Evolutionary conservation across 1,140 invertebrate species (phyloP).

Genomic region (Cheumatopsyche charites): DNA sequence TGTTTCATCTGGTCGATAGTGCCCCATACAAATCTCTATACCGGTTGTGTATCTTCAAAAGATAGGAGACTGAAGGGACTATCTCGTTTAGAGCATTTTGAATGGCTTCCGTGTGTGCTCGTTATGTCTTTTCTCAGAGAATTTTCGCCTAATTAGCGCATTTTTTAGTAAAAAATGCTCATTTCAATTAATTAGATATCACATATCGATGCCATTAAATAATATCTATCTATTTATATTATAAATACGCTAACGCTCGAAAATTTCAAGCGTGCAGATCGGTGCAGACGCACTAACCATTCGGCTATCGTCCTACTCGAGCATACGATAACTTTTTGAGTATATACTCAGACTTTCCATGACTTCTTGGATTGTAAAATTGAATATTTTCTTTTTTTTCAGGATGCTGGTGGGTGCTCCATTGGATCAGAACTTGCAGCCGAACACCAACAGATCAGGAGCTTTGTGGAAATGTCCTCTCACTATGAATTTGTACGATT

Average conservation of each 20-base stretch:
- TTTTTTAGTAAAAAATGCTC: background rate
- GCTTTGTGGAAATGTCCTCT: constrained; percentile 87
- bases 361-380: too few relatives aligned
- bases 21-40: too few relatives aligned
- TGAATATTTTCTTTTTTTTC: constrained; percentile 51
- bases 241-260: too few relatives aligned
- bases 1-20: background rate
- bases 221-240: too few relatives aligned
- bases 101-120: background rate
- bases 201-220: too few relatives aligned
- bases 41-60: too few relatives aligned
- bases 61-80: background rate
- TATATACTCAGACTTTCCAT: too few relatives aligned
- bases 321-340: too few relatives aligned
- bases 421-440: constrained; percentile 82
- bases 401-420: constrained; percentile 94
- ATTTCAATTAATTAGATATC: too few relatives aligned
- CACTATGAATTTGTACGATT: constrained; percentile 70
- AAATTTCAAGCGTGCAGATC: too few relatives aligned
- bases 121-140: background rate
- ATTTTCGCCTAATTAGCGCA: background rate
- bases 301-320: too few relatives aligned
- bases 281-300: too few relatives aligned
- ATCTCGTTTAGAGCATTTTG: background rate
- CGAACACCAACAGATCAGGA: constrained; percentile 82